Conservation (phyloP, 2,888 invertebrate species). For the Apamea anceps region DNA sequence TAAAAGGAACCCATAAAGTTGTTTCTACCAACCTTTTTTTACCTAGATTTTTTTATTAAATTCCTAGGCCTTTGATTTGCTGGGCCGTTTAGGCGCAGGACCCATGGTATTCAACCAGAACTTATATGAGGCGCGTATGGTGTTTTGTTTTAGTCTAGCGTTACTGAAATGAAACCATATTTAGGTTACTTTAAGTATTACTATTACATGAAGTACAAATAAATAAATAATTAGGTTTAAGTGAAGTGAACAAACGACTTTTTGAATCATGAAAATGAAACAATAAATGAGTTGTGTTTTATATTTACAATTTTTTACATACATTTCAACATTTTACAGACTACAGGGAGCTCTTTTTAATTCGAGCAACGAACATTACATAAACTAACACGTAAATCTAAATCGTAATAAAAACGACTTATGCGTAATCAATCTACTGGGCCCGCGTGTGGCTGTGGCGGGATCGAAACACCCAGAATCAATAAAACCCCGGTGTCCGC, state of each 20-base stretch:
- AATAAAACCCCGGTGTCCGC: slow-evolving; percentile 88
- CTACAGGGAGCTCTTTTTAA: slow-evolving; percentile 90
- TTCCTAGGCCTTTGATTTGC: neutral
- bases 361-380: slow-evolving; percentile 91
- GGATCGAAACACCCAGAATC: slow-evolving; percentile 86
- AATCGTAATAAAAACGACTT: slow-evolving; percentile 89
- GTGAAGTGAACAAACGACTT: slow-evolving; percentile 15
- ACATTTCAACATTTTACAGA: slow-evolving; percentile 90
- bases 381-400: slow-evolving; percentile 90
- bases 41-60: neutral
- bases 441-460: slow-evolving; percentile 80
- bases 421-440: slow-evolving; percentile 86
- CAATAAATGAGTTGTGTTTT: slow-evolving; percentile 85
- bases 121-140: neutral
- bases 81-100: neutral
- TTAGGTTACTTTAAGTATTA: neutral
- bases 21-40: neutral
- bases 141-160: neutral
- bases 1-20: neutral
- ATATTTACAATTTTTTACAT: slow-evolving; percentile 90
- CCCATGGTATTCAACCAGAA: neutral
- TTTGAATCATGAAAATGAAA: slow-evolving; percentile 78
- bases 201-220: slow-evolving; percentile 7
- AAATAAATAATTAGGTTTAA: slow-evolving; percentile 17
- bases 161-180: neutral